Percentiles rank a stretch among this genome's conserved stretches.
These are phyloP conservation scores for Henicopernis longicauda DNA, from an alignment of 2,113 vertebrate genomes.

Conservation along the genomic window DNA sequence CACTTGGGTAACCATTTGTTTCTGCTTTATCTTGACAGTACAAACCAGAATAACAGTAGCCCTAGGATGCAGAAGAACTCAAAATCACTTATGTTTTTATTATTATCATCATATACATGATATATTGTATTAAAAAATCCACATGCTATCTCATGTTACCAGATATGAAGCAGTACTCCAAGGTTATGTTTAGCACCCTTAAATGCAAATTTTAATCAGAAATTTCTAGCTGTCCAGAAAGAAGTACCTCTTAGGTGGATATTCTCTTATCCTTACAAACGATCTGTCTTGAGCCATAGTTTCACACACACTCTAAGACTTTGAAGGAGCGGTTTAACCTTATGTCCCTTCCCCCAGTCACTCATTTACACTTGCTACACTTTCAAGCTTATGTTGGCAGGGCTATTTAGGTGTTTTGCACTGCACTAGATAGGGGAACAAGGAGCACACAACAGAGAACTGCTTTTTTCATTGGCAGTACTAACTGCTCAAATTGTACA, in stretches of 20 bases:
- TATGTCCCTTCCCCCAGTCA: not conserved
- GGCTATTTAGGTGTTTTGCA: not conserved
- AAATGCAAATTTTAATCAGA: not conserved
- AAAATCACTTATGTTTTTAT: not conserved
- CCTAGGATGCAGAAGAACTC: not conserved
- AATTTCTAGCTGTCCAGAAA: not conserved
- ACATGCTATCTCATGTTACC: not conserved
- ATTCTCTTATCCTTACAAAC: not conserved
- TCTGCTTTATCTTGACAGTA: slow-evolving; percentile 28
- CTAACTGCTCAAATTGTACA: not conserved
- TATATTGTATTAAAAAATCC: not conserved
- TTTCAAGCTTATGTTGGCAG: not conserved
- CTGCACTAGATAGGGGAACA: not conserved
- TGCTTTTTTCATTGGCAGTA: not conserved
- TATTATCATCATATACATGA: not conserved
- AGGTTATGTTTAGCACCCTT: not conserved
- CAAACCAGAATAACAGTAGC: not conserved
- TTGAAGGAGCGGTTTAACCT: not conserved
- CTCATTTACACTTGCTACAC: not conserved
- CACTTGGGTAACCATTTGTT: not conserved
- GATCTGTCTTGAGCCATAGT: not conserved
- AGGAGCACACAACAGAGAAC: not conserved
- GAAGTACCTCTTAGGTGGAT: not conserved
- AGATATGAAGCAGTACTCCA: not conserved
- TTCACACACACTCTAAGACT: not conserved